These are phyloP conservation scores for Macrochelys suwanniensis DNA, from an alignment of 2,797 vertebrate species.

Conservation along the genomic window DNA sequence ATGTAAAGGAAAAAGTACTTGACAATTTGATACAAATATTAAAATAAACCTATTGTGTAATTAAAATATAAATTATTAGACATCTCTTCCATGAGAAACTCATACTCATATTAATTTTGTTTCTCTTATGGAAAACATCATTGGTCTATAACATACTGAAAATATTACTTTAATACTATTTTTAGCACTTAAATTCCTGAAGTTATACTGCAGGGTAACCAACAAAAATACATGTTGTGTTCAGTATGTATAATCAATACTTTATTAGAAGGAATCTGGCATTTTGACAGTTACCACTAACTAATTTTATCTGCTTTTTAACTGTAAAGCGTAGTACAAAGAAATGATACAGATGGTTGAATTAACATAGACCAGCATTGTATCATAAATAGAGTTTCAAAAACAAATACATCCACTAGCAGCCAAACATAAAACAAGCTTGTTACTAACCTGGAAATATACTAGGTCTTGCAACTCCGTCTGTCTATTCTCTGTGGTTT, in stretches of 20 bases:
- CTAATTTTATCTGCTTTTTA: constrained; percentile 17
- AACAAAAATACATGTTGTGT: constrained; percentile 5
- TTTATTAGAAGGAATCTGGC: constrained; percentile 37
- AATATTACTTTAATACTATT: constrained; percentile 5
- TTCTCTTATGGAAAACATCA: background rate
- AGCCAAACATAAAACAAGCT: constrained; percentile 1
- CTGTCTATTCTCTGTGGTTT: background rate
- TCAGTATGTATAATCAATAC: constrained; percentile 48
- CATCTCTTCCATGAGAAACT: background rate
- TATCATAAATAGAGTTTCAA: constrained; percentile 17
- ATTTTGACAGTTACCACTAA: constrained; percentile 40
- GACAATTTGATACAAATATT: background rate
- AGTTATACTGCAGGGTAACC: background rate
- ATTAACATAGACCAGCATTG: constrained; percentile 17
- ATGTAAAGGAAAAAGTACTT: background rate
- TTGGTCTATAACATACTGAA: background rate
- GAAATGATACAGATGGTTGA: constrained; percentile 34
- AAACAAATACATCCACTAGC: background rate
- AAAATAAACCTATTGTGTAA: background rate
- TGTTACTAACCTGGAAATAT: background rate
- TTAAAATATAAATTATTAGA: background rate
- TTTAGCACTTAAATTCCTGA: constrained; percentile 16
- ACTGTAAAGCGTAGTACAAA: constrained; percentile 5
- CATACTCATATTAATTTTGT: background rate
- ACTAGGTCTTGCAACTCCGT: background rate